A percentile compares a stretch with the other conserved stretches of the same genome.
Evolutionary conservation across 2,113 vertebrate genomes (phyloP).

Genomic region (Bettongia penicillata): DNA sequence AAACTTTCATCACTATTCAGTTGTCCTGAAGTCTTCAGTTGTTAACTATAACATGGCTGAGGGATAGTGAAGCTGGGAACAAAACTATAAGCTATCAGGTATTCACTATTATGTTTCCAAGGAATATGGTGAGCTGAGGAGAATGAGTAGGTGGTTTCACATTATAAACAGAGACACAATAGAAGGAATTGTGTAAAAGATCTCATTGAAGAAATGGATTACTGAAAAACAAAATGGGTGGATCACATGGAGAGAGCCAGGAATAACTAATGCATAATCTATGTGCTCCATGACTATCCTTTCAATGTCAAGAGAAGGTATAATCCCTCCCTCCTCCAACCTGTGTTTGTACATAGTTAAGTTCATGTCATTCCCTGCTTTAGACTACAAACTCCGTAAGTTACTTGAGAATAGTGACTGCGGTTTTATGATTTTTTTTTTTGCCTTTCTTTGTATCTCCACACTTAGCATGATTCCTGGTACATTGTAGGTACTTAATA

Average conservation of each 20-base stretch:
- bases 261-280: background rate
- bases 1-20: too few relatives aligned
- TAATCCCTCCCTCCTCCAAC: background rate
- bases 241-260: background rate
- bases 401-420: background rate
- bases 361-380: background rate
- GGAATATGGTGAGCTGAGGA: background rate
- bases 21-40: too few relatives aligned
- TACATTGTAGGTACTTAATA: background rate
- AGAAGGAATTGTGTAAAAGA: background rate
- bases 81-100: background rate
- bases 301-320: background rate
- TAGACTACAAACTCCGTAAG: background rate
- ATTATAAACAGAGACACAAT: background rate
- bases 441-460: background rate
- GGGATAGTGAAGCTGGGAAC: background rate
- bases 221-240: background rate
- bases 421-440: background rate
- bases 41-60: background rate
- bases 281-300: background rate
- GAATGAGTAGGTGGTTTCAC: background rate
- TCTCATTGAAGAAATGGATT: background rate
- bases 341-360: background rate
- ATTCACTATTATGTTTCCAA: background rate
- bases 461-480: background rate